Evolutionary conservation across 2,797 vertebrate genomes (phyloP), one percentile per base, ranked within the genome.

Genomic region (Microtus obscurus): DNA sequence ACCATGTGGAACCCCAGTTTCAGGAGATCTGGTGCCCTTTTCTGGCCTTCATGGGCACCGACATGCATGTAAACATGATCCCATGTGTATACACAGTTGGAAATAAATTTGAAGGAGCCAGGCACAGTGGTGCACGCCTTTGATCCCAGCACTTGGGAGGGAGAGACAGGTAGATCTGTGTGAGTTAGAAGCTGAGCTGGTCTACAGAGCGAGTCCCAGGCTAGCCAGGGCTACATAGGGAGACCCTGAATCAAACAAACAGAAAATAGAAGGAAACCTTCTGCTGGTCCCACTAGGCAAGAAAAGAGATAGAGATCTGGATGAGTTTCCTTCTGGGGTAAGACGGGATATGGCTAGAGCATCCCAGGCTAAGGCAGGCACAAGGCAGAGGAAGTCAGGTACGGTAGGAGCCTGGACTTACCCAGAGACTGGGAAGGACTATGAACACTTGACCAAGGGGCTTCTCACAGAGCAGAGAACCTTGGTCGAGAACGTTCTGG

Each of bases 401-500:
- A 6, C 13, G 5, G 29, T 69, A 34, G 82, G 29, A 17, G n/a
- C 29, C 67, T 25, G 31, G 2, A 51, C 27, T 77, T 31, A 40
- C 11, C 5, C n/a, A 5, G 29, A 29, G 34, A 31, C 13, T 14
- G 34, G 76, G 31, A 67, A 25, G 21, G 27, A 34, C 19, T 17
- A 17, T 5, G 71, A 53, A 53, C 27, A 51, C 8, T 31, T 85
- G 21, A 13, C 51, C 69, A 89, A 61, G 43, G 8, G 1, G 6
- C 25, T 10, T 92, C 67, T 63, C 51, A 31, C 31, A 56, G 7
- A 71, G 45, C 65, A 81, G 19, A 87, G n/a, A 76, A n/a, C 59
- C 13, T 86, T 94, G 92, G 77, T 37, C 31, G 81, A 65, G 12
- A 43, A 90, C 9, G 37, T 85, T 83, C 78, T 90, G 78, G 43